Percentiles rank a stretch among this genome's conserved stretches.
Conservation (phyloP, 2,113 vertebrate genomes). For the Amia ocellicauda region DNA sequence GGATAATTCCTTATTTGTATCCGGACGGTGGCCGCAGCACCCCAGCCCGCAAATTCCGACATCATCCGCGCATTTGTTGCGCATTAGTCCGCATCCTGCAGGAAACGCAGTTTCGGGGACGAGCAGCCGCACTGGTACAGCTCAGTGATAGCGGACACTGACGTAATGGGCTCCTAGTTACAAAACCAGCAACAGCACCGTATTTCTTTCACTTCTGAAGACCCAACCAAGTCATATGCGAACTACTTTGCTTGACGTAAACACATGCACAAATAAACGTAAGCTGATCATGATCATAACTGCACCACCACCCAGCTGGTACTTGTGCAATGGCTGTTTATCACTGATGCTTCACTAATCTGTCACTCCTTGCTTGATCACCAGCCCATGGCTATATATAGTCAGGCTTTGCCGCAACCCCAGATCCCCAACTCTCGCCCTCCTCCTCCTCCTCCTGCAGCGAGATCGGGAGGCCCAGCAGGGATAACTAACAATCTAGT, state of each 20-base stretch:
- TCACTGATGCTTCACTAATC: conserved; percentile 44
- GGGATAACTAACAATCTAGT: conserved; percentile 7
- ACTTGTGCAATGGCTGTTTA: too few relatives aligned
- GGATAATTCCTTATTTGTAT: conserved; percentile 84
- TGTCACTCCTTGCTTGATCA: conserved; percentile 30
- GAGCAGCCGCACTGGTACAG: too few relatives aligned
- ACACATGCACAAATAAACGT: too few relatives aligned
- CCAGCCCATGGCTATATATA: neutral
- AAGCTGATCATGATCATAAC: too few relatives aligned
- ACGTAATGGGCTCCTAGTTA: too few relatives aligned
- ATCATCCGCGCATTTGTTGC: conserved; percentile 48
- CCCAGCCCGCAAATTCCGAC: conserved; percentile 34
- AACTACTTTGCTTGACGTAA: too few relatives aligned
- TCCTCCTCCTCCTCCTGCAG: neutral
- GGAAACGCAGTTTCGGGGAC: neutral
- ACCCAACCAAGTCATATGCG: too few relatives aligned
- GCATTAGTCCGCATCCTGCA: conserved; percentile 26
- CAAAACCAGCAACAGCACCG: too few relatives aligned
- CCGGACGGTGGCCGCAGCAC: conserved; percentile 7
- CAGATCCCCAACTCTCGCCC: neutral
- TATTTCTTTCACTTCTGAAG: too few relatives aligned
- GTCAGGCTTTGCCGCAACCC: neutral
- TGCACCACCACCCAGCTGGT: too few relatives aligned
- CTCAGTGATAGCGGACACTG: too few relatives aligned
- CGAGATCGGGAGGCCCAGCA: conserved; percentile 9